A percentile compares a stretch with the other conserved stretches of the same genome.
Evolutionary conservation across 2,113 vertebrate species (phyloP).

Genomic region (Ancistrus triradiatus): DNA sequence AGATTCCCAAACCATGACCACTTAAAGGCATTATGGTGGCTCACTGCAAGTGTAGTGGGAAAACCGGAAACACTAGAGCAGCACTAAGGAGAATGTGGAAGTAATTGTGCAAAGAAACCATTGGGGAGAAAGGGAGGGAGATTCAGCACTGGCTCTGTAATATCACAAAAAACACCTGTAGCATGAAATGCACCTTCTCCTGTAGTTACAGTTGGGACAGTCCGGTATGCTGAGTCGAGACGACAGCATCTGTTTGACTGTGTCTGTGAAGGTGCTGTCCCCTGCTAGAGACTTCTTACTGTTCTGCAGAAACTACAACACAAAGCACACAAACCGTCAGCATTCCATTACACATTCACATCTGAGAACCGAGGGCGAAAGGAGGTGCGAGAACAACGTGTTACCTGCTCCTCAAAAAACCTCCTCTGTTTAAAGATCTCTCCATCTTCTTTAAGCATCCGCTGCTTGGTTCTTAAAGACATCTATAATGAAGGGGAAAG

Average conservation of each 20-base stretch:
- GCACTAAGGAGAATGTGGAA: no score
- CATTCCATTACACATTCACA: no score
- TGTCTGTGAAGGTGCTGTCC: constrained; percentile 91
- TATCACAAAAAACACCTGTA: no score
- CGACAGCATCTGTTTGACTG: constrained; percentile 91
- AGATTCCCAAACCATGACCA: neutral
- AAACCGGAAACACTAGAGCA: no score
- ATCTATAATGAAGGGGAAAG: constrained; percentile 55
- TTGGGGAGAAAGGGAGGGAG: neutral
- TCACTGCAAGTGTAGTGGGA: no score
- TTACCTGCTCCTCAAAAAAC: constrained; percentile 92
- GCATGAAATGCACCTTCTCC: constrained; percentile 76
- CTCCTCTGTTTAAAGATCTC: constrained; percentile 91
- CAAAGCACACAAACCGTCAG: neutral
- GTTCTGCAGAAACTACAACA: constrained; percentile 54
- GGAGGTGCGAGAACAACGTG: neutral
- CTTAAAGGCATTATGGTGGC: neutral
- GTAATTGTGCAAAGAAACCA: no score
- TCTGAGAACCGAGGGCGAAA: neutral
- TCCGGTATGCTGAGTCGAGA: constrained; percentile 89
- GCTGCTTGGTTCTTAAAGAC: constrained; percentile 86
- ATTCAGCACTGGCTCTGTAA: no score
- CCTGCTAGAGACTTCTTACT: constrained; percentile 81
- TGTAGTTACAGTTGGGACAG: constrained; percentile 97
- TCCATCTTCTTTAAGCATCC: constrained; percentile 91